phyloP scores from a whole-genome alignment of 2,888 invertebrate genomes.

The Lydus trimaculatus region DNA sequence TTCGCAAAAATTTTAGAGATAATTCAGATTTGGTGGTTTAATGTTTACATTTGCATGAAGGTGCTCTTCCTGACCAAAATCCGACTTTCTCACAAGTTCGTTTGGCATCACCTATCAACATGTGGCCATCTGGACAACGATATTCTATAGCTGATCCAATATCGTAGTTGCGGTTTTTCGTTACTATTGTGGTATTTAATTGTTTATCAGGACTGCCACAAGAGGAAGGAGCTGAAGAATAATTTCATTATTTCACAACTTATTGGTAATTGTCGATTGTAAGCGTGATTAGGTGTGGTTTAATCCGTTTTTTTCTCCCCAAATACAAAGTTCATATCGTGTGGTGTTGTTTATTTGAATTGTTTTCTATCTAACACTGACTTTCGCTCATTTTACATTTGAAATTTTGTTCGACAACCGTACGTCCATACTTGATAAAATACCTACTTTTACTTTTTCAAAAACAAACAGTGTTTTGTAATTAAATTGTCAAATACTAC shows the following conservation, averaged over 20 bases:
- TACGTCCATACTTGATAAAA: not conserved
- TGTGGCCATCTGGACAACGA: slow-evolving; percentile 82
- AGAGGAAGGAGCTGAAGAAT: slow-evolving; percentile 74
- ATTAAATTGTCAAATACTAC: not conserved
- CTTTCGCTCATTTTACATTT: slow-evolving; percentile 19
- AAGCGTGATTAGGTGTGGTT: slow-evolving; percentile 25
- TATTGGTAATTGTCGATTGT: slow-evolving; percentile 6
- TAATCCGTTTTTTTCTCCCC: slow-evolving; percentile 13
- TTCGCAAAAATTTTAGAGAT: not conserved
- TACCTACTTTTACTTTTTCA: slow-evolving; percentile 18
- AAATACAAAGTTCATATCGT: slow-evolving; percentile 25
- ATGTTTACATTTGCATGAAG: slow-evolving; percentile 84
- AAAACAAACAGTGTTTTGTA: not conserved
- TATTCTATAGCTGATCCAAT: slow-evolving; percentile 79
- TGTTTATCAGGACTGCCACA: slow-evolving; percentile 90
- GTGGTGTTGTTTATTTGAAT: too few relatives aligned
- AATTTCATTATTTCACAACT: slow-evolving; percentile 13
- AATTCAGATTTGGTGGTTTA: not conserved
- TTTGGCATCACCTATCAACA: slow-evolving; percentile 73
- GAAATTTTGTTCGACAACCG: slow-evolving; percentile 12
- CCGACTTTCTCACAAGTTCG: slow-evolving; percentile 78
- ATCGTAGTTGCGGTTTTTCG: slow-evolving; percentile 66
- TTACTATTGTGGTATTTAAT: slow-evolving; percentile 82
- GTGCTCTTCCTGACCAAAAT: slow-evolving; percentile 83
- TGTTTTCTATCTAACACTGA: slow-evolving; percentile 1